phyloP scores from a whole-genome alignment of 1,140 invertebrate genomes.

The Theocolax elegans region DNA sequence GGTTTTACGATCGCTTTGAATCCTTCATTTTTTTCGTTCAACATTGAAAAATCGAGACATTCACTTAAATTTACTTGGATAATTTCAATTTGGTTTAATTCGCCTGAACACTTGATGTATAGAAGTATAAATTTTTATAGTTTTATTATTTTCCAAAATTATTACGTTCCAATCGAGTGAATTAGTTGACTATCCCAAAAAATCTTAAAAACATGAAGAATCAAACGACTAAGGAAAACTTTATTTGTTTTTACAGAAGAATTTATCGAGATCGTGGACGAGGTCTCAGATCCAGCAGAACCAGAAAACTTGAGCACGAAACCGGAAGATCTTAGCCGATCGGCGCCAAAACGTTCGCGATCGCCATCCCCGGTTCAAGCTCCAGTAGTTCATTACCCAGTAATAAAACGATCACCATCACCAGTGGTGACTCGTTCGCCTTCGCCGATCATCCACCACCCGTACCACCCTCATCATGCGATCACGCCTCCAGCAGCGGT shows the following conservation, averaged over 20 bases:
- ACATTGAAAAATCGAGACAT: no score
- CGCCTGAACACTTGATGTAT: no score
- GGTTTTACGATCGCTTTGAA: no score
- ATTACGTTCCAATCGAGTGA: no score
- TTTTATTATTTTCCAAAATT: no score
- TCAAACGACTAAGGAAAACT: no score
- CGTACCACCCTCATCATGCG: slow-evolving; percentile 53
- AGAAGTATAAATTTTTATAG: no score
- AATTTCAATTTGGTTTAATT: no score
- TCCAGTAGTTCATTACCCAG: neutral
- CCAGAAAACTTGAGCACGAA: slow-evolving; percentile 90
- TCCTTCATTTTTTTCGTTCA: no score
- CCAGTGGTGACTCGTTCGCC: slow-evolving; percentile 22
- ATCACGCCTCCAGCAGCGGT: slow-evolving; percentile 55
- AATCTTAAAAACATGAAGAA: no score
- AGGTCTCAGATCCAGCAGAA: slow-evolving; percentile 80
- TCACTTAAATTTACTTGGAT: no score
- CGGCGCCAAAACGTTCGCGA: slow-evolving; percentile 50
- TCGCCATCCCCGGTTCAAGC: slow-evolving; percentile 60
- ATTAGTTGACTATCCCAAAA: no score
- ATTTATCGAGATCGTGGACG: slow-evolving; percentile 68
- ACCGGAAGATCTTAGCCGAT: slow-evolving; percentile 80
- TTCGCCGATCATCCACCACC: slow-evolving; percentile 30
- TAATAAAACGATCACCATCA: slow-evolving; percentile 60
- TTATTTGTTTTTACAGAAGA: slow-evolving; percentile 61